Base-by-base conservation (phyloP, 2,888 invertebrate species). In the Prenolepis imparis region DNA sequence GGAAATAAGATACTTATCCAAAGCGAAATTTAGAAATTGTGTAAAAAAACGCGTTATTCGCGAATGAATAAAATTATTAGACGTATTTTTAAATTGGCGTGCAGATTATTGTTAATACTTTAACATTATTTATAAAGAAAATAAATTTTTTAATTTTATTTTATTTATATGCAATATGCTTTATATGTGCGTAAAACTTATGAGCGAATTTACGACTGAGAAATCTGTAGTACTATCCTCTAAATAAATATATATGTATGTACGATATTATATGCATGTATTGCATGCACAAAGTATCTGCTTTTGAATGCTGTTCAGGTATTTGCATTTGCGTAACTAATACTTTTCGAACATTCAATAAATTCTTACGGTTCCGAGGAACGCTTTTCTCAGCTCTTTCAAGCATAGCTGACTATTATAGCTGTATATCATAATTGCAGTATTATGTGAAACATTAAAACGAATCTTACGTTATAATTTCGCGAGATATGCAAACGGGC, bases 241-340 rank as follows among this genome's bases (percentile, higher is more conserved):
- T 41, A 41, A 77, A 57, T 57, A 67, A 67, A 67, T 41, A 41
- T 57, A 28, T 28, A 67, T 41, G 28, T 57, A 28, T 28, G 28
- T 28, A 61, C 28, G 5, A 52, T 41, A 52, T 18, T 48, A 18
- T 48, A 48, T n/a, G n/a, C 52, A 52, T 52, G 18, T 48, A 28
- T 15, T 44, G 24, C 41, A 39, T 6, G 21, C 9, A 67, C 41
- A 9, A 57, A 41, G 55, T 67, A 77, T 55, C 67, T 41, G 57
- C 67, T 77, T 55, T 77, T 57, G 21, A 55, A 55, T 9, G n/a
- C 15, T 11, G 39, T 77, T 57, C 57, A 57, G 57, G 41, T 67
- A 77, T 66, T 77, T 67, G 55, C 77, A 77, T 77, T 67, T 67
- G 77, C 67, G 55, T 67, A 77, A 67, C 41, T 41, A 66, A 77